These are phyloP conservation scores for Popillia japonica DNA, from an alignment of 1,140 invertebrate species.

Conservation along the genomic window DNA sequence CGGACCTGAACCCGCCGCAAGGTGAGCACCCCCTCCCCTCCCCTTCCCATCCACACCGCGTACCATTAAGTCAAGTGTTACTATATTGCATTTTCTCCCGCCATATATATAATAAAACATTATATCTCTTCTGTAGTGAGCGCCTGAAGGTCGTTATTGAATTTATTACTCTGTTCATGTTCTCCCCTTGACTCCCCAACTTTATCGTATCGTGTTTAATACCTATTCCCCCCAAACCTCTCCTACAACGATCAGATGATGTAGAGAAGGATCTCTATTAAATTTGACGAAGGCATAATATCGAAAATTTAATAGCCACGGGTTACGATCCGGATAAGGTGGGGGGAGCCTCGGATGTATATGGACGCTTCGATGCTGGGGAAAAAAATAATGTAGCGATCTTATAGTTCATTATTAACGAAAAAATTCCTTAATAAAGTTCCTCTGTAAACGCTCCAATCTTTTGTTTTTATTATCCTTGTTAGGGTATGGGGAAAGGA, in stretches of 20 bases:
- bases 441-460: no score
- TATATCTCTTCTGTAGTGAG: conserved; percentile 3
- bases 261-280: not conserved
- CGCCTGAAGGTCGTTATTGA: not conserved
- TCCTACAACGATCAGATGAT: not conserved
- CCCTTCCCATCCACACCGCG: not conserved
- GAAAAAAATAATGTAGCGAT: no score
- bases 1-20: not conserved
- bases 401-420: no score
- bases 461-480: no score
- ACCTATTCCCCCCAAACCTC: not conserved
- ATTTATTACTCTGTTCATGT: not conserved
- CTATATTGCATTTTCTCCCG: not conserved
- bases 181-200: not conserved
- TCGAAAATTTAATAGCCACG: conserved; percentile 5
- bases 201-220: not conserved
- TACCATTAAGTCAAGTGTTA: not conserved
- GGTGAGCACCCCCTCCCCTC: not conserved
- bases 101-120: not conserved
- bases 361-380: no score
- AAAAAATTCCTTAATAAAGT: no score
- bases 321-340: no score
- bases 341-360: no score
- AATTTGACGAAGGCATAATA: conserved; percentile 18
- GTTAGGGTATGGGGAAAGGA: no score